These are phyloP conservation scores for Lynx canadensis DNA, from an alignment of 2,113 vertebrate species.

Conservation along the genomic window DNA sequence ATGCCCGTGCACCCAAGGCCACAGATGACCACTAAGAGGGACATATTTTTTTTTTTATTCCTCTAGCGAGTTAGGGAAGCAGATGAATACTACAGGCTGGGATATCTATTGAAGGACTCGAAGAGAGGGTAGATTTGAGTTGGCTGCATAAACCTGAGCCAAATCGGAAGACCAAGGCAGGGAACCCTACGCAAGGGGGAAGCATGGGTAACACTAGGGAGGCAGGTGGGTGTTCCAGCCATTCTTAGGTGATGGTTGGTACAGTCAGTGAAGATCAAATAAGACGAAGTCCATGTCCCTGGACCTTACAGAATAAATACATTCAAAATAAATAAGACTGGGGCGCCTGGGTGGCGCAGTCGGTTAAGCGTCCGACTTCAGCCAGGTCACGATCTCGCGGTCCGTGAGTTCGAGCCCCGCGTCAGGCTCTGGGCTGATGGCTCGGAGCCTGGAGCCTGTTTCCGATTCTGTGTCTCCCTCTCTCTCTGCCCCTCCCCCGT, in stretches of 20 bases:
- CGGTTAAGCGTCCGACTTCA: no score
- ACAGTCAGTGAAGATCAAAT: not conserved
- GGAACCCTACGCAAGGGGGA: no score
- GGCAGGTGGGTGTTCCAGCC: not conserved
- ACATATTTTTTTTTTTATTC: not conserved
- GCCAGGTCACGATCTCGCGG: no score
- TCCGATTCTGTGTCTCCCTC: no score
- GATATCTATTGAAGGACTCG: not conserved
- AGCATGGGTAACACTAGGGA: not conserved
- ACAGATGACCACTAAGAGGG: not conserved
- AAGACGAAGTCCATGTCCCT: not conserved
- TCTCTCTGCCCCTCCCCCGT: no score
- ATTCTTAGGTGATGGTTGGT: rapidly evolving
- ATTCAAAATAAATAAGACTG: not conserved
- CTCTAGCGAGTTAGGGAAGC: not conserved
- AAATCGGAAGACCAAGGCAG: not conserved
- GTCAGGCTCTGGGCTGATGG: no score
- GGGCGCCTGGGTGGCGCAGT: no score
- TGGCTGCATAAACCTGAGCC: not conserved
- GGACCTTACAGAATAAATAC: not conserved
- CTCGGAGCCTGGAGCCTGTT: no score
- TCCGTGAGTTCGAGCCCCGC: no score
- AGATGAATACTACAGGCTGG: not conserved
- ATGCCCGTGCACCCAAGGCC: not conserved
- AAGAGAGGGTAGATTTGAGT: not conserved